Conservation (phyloP, 2,113 vertebrate species). For the Oryzias melastigma region DNA sequence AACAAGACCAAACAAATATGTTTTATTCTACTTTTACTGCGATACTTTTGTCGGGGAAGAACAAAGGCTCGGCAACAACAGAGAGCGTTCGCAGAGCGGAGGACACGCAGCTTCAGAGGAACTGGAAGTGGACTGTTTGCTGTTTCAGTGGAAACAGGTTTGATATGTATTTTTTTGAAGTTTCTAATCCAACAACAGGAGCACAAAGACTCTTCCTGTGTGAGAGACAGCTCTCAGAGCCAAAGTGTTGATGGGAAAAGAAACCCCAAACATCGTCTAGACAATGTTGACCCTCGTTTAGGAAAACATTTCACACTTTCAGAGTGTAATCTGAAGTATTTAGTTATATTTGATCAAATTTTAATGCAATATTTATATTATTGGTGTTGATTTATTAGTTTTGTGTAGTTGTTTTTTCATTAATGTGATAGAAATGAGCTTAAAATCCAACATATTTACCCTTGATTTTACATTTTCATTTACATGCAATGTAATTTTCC, state of each 20-base stretch:
- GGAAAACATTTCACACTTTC: conserved; percentile 9
- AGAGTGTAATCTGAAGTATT: neutral
- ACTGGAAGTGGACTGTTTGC: conserved; percentile 72
- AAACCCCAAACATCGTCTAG: conserved; percentile 61
- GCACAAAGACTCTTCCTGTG: conserved; percentile 62
- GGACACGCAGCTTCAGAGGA: conserved; percentile 61
- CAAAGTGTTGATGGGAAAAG: conserved; percentile 40
- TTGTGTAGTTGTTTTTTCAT: too few species aligned
- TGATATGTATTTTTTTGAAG: conserved; percentile 77
- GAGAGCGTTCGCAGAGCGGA: conserved; percentile 41
- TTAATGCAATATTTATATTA: too few species aligned
- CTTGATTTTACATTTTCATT: too few species aligned
- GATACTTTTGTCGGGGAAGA: neutral
- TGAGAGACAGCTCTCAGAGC: conserved; percentile 56
- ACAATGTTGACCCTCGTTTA: conserved; percentile 21
- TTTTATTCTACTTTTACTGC: neutral
- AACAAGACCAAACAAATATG: too few species aligned
- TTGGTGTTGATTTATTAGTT: too few species aligned
- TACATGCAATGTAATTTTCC: too few species aligned
- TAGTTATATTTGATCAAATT: too few species aligned
- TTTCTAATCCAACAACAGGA: conserved; percentile 64
- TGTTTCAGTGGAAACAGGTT: conserved; percentile 65
- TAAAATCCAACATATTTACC: too few species aligned
- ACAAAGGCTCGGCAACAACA: conserved; percentile 14
- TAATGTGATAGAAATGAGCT: too few species aligned